These are phyloP conservation scores for Todiramphus saurophagus DNA, from an alignment of 2,113 vertebrate species.

Conservation along the genomic window DNA sequence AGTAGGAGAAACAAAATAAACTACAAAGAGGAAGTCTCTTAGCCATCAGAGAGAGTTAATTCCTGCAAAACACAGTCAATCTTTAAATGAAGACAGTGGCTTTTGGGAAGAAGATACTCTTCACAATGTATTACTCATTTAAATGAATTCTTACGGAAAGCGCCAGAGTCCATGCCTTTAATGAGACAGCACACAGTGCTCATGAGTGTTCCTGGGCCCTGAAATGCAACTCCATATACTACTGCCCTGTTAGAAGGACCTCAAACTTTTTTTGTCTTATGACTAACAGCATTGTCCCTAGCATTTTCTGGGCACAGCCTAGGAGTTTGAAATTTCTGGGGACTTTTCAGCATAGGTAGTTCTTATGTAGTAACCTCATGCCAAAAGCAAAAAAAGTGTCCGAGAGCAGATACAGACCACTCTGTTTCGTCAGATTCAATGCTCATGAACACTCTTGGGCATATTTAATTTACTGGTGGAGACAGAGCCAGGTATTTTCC, in stretches of 20 bases:
- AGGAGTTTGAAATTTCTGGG: neutral
- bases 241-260: neutral
- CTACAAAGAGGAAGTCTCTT: neutral
- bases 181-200: neutral
- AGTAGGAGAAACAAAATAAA: neutral
- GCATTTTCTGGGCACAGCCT: neutral
- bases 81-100: neutral
- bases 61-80: neutral
- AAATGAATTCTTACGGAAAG: neutral
- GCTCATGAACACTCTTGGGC: neutral
- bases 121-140: neutral
- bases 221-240: neutral
- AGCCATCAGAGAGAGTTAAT: neutral
- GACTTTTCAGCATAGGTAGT: neutral
- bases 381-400: accelerated
- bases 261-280: neutral
- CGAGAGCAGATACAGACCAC: neutral
- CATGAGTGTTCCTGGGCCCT: neutral
- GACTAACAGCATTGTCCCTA: neutral
- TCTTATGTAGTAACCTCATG: neutral
- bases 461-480: neutral
- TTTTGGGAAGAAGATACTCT: accelerated
- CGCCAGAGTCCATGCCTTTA: neutral
- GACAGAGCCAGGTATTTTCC: neutral
- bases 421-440: neutral